Base-by-base conservation (phyloP, 2,797 vertebrate genomes). In the Thunnus albacares region DNA sequence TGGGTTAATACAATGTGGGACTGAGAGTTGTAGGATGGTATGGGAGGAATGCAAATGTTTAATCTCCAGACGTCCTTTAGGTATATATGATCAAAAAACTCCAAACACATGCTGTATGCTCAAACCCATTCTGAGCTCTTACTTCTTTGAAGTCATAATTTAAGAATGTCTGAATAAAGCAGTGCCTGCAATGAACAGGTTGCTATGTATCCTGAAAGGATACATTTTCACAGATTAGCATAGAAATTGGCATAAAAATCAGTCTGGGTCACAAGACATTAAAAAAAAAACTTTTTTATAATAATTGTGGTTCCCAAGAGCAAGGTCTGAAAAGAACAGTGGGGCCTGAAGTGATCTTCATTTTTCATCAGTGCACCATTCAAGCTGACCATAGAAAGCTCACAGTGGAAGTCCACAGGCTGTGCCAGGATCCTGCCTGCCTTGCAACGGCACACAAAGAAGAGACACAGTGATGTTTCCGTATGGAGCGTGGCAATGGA, bases 361-460 rank as follows among this genome's bases (percentile, higher is more conserved):
- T 87, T 93, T 92, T 90, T 93, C 90, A 94, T 94, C 90, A 94
- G 89, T 30, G 76, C 77, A 55, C 86, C 70, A 93, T 94, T 93
- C 89, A 93, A 69, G 69, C 82, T 82, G 82, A 87, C 87, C 86
- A 80, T 79, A 86, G 82, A 92, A 84, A 68, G 86, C 81, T 87
- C 92, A 75, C 90, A 89, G 89, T 85, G 73, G 86, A 87, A 86
- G 87, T 79, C 86, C 58, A 4, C 43, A 63, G 70, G 58, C 81
- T 38, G 55, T 82, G 87, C 90, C 93, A 89, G 87, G 73, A 85
- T 77, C 89, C 84, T 57, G 88, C 86, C 84, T 59, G 79, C 84
- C 63, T 85, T 45, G 13, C 80, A 73, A 71, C 71, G 20, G 68
- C 64, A 64, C 85, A 87, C 83, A 86, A 73, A 91, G 77, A 82